phyloP scores from a whole-genome alignment of 2,797 vertebrate species.

The Darevskia mixta region DNA sequence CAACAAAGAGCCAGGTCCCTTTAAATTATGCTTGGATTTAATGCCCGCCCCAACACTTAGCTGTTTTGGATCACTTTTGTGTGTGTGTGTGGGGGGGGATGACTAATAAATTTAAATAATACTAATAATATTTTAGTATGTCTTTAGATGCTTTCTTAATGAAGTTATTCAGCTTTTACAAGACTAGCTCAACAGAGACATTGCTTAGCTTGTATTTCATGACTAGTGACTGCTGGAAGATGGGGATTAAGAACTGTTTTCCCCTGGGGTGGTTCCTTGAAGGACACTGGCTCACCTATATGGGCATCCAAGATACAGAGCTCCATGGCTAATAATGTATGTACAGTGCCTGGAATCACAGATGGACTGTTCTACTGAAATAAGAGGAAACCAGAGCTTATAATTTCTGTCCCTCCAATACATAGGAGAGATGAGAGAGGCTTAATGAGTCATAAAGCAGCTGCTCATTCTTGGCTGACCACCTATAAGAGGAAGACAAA shows the following conservation, averaged over 20 bases:
- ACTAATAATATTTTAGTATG: background rate
- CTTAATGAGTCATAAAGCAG: background rate
- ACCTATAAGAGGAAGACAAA: background rate
- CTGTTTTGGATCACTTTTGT: too few species aligned
- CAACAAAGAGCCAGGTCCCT: background rate
- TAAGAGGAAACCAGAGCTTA: background rate
- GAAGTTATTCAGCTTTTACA: background rate
- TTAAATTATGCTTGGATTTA: too few species aligned
- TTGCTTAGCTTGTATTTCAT: background rate
- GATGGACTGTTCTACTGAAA: background rate
- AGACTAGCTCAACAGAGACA: background rate
- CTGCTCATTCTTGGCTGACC: slow-evolving; percentile 10
- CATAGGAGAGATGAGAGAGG: background rate
- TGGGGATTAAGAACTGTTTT: background rate
- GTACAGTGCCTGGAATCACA: background rate
- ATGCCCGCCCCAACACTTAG: too few species aligned
- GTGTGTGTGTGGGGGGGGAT: too few species aligned
- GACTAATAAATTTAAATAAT: too few species aligned
- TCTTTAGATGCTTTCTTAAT: background rate
- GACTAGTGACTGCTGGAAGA: background rate
- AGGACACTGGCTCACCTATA: background rate
- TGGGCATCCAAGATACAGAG: background rate
- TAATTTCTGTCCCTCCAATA: background rate
- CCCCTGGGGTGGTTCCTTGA: background rate
- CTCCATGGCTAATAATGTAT: background rate